Base-by-base conservation (phyloP, 2,888 invertebrate genomes). In the Yponomeuta malinellus region DNA sequence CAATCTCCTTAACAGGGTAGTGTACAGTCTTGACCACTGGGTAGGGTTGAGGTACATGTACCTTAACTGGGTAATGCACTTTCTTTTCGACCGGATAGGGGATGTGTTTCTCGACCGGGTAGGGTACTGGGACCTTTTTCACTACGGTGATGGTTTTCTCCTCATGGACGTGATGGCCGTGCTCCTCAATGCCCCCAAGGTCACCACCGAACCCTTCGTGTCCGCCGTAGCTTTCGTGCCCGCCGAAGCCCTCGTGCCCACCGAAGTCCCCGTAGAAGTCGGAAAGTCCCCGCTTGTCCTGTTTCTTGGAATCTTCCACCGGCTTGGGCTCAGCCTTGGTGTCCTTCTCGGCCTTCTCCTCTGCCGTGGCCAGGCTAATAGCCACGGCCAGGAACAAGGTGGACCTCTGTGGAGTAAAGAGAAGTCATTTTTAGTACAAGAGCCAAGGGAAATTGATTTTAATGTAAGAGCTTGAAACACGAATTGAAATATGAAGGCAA, bases 101-200 rank as follows among this genome's bases (percentile, higher is more conserved):
- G 70, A 95, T 91, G 64, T 93, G 92, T 79, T 95, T 96, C 77
- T 95, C 95, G 0, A 96, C 95, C 52, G 96, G 95, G 79, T 95
- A 95, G 1, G 95, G 96, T 37, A 94, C 94, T 31, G 94, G 93
- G 37, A 97, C 95, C 74, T 96, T 96, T 81, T 95, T 96, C 70
- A 95, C 89, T 70, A 95, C 89, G 12, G 95, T 95, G 76, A 95
- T 91, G 12, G 94, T 94, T 85, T 95, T 95, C 75, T 93, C 93
- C 77, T 95, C 94, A 72, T 92, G 85, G 74, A 91, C 90, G 71
- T 84, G 80, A 74, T 10, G 72, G 73, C 75, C 79, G 74, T 84
- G 84, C 59, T 81, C 83, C 59, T 74, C 77, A 66, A 75, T 76
- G 59, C 79, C 77, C 10, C 75, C 76, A 15, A 74, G 76, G 48